Conservation (phyloP, 2,888 invertebrate genomes). For the Agriotes lineatus region DNA sequence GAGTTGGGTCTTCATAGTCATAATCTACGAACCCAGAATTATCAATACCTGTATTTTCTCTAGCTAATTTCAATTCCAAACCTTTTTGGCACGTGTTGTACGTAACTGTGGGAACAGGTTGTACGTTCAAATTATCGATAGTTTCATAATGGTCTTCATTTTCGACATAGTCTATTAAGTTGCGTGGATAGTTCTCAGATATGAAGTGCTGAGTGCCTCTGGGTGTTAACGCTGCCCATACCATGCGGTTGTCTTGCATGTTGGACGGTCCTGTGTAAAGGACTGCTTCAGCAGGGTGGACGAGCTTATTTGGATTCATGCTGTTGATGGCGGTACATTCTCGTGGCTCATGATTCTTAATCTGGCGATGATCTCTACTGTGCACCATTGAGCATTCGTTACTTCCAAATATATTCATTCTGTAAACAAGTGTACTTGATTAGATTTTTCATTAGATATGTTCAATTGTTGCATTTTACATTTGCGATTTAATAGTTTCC, state of each 20-base stretch:
- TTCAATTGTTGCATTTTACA: too few species aligned
- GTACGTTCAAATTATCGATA: conserved; percentile 72
- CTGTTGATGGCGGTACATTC: conserved; percentile 64
- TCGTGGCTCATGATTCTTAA: conserved; percentile 64
- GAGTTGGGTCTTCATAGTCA: conserved; percentile 85
- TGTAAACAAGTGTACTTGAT: too few species aligned
- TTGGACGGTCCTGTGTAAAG: conserved; percentile 58
- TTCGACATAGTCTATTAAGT: conserved; percentile 66
- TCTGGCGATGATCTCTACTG: conserved; percentile 62
- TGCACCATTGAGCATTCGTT: conserved; percentile 68
- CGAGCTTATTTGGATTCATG: conserved; percentile 62
- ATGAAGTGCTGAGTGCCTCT: conserved; percentile 85
- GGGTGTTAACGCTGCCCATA: conserved; percentile 88
- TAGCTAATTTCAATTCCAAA: conserved; percentile 45
- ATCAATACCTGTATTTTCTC: conserved; percentile 65
- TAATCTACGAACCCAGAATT: conserved; percentile 84
- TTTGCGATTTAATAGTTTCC: too few species aligned
- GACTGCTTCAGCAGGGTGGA: conserved; percentile 61
- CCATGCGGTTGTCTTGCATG: conserved; percentile 63
- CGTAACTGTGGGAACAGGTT: conserved; percentile 53
- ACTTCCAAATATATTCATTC: conserved; percentile 71
- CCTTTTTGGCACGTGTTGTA: conserved; percentile 53
- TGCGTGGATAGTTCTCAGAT: conserved; percentile 74
- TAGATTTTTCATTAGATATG: too few species aligned
- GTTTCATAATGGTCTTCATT: conserved; percentile 79